These are phyloP conservation scores for Callosobruchus maculatus DNA, from an alignment of 2,888 invertebrate species.

Conservation along the genomic window DNA sequence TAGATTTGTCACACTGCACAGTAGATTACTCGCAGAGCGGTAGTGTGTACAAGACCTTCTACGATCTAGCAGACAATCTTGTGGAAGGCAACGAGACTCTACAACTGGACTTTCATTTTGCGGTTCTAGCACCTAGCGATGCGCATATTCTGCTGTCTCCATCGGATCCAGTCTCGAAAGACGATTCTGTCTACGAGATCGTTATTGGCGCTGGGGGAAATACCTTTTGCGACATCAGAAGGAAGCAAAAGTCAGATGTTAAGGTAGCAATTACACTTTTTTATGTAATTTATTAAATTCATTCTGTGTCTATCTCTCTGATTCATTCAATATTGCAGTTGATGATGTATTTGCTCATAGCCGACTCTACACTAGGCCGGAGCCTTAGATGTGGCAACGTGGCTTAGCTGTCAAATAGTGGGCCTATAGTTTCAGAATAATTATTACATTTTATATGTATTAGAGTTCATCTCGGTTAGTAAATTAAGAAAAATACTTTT, in stretches of 20 bases:
- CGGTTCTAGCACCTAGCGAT: slow-evolving; percentile 63
- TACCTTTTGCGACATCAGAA: slow-evolving; percentile 64
- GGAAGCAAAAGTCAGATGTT: slow-evolving; percentile 57
- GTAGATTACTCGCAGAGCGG: slow-evolving; percentile 56
- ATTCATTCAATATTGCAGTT: no score
- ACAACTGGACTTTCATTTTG: slow-evolving; percentile 60
- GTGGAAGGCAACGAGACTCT: slow-evolving; percentile 30
- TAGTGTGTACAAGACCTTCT: slow-evolving; percentile 59
- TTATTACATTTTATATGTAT: no score
- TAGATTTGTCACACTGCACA: slow-evolving; percentile 51
- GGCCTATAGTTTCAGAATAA: no score
- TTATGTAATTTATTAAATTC: no score
- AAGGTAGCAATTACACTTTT: slow-evolving; percentile 38
- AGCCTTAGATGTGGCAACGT: no score
- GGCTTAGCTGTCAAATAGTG: no score
- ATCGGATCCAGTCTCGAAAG: slow-evolving; percentile 45
- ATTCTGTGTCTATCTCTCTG: no score
- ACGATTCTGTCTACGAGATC: slow-evolving; percentile 64
- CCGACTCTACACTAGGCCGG: no score
- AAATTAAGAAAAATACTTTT: no score
- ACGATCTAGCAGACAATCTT: slow-evolving; percentile 43
- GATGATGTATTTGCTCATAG: no score
- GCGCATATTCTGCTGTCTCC: slow-evolving; percentile 67
- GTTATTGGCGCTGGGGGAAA: slow-evolving; percentile 72
- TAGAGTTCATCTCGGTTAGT: no score